Percentiles rank a stretch among this genome's conserved stretches.
phyloP scores from a whole-genome alignment of 2,888 invertebrate genomes.

The Synergus itoensis region DNA sequence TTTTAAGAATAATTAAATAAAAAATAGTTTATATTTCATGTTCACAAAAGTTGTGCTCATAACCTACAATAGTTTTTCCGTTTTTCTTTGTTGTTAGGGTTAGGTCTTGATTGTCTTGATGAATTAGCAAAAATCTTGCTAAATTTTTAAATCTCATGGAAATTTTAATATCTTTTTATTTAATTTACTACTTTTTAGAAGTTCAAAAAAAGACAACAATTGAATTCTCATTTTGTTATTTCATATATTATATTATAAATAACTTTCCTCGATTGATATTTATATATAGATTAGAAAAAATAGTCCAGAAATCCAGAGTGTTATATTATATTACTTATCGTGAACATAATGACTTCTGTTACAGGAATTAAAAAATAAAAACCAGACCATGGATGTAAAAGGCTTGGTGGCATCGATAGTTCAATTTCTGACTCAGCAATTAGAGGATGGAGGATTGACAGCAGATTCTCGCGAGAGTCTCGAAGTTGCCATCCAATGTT shows the following conservation, averaged over 20 bases:
- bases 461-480: constrained; percentile 85
- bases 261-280: background rate
- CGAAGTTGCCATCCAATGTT: constrained; percentile 96
- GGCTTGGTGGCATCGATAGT: constrained; percentile 81
- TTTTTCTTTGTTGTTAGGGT: background rate
- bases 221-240: background rate
- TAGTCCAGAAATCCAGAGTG: background rate
- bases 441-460: constrained; percentile 78
- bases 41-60: background rate
- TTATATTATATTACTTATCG: background rate
- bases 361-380: constrained; percentile 2
- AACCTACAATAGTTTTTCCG: background rate
- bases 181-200: background rate
- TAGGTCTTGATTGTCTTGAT: background rate
- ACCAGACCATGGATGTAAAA: constrained; percentile 68
- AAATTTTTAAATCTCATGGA: background rate
- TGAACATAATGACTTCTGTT: background rate
- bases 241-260: background rate
- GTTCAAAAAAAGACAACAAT: background rate
- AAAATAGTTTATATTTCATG: no score
- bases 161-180: background rate
- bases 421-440: constrained; percentile 80
- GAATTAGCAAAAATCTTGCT: constrained; percentile 11
- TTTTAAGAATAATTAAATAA: background rate
- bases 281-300: background rate